Base-by-base conservation (phyloP, 2,888 invertebrate species). In the Melitaea athalia region DNA sequence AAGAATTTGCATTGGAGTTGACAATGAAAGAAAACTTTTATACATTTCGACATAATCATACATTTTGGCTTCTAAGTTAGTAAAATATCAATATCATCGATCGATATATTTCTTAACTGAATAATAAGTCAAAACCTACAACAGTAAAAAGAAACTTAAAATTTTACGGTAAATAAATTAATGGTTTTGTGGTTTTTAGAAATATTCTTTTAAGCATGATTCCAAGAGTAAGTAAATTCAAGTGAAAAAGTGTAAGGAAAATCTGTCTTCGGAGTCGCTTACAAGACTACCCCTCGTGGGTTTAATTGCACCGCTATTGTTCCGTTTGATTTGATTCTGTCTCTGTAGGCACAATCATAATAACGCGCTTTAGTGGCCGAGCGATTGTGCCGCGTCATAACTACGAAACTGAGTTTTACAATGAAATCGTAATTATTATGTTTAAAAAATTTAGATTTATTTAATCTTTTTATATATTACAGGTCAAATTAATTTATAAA, bases 271-370 rank as follows among this genome's bases (percentile, higher is more conserved):
- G 33, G 63, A 67, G 70, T 68, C 67, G 64, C 68, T 75, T 69
- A 75, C 75, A 84, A 85, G 84, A 84, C 80, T 77, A 78, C 83
- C 87, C 89, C 86, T 84, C 82, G 78, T 81, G 80, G 81, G 81
- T 87, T 85, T 92, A 91, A 92, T 91, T 90, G 89, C 84, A 77
- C 73, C 75, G 74, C 85, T 85, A 90, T 92, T 93, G 92, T 93
- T 89, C 81, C 81, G 80, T 76, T 81, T 92, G 92, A 93, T 92
- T 92, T 91, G 91, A 92, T 92, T 88, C 85, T 86, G 85, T 92
- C 89, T 89, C 86, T 90, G 82, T 86, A 86, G 85, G 81, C 80
- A 83, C 85, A 86, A 86, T 91, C 83, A 86, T 85, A 84, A 86
- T 85, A 89, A 89, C 82, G 82, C 86, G 85, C 85, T 87, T 85